Base-by-base conservation (phyloP, 2,113 vertebrate species). In the Sinocyclocheilus maitianheensis region DNA sequence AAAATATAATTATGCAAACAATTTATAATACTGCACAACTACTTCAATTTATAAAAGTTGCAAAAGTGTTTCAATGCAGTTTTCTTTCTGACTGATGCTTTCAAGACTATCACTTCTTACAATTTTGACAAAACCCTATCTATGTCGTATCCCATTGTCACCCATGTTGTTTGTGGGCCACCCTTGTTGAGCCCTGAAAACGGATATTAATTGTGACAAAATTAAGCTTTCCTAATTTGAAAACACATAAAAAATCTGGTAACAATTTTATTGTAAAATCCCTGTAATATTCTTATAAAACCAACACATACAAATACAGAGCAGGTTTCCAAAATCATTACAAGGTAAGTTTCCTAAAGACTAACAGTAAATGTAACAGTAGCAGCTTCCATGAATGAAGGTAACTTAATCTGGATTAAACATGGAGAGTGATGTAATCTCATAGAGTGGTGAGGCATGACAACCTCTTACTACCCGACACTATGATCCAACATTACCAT, bases 341-440 rank as follows among this genome's bases (percentile, higher is more conserved):
- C 24, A 80, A 60, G 10, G 55, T 60, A 75, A 18, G 6, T 80
- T 79, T 84, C 84, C 86, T 90, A 26, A 91, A 86, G 85, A 86
- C 62, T 75, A 79, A 20, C 51, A 58, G 53, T 63, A 80, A 78
- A 91, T 51, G 24, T 63, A n/a, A 37, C 55, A 63, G 12, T 3
- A 26, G 18, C 48, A 65, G 46, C 13, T 81, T 91, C 80, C 83
- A 48, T 65, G 58, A 75, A 72, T 75, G 86, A 92, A 89, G 87
- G 79, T 84, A 90, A 90, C 88, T 91, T 93, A 91, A 93, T 94
- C 92, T 91, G 90, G 92, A 92, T 93, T 92, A 91, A 91, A 88
- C 87, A 90, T 79, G 86, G 85, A 88, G 85, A 87, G 84, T 83
- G 89, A 90, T 86, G 86, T 89, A 92, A 93, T 93, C 88, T 86